A percentile compares a stretch with the other conserved stretches of the same genome.
phyloP scores from a whole-genome alignment of 1,140 invertebrate genomes.

The Drosophila quadrilineata region DNA sequence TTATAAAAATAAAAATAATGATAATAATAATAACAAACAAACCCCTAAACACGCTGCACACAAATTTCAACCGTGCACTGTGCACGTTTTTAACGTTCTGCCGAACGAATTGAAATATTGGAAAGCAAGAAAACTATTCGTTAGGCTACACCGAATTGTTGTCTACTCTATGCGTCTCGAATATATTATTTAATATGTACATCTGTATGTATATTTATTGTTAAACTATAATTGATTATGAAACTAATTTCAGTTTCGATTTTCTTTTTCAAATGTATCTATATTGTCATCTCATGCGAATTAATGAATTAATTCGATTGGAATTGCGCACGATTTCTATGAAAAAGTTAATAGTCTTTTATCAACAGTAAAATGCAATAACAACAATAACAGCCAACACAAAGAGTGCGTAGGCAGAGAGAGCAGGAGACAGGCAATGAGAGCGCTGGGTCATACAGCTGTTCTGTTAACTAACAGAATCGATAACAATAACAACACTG shows the following conservation, averaged over 20 bases:
- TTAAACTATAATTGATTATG: no score
- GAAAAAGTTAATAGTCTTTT: constrained; percentile 9
- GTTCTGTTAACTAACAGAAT: not conserved
- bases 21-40: not conserved
- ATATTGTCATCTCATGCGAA: not conserved
- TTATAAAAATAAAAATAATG: not conserved
- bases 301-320: not conserved
- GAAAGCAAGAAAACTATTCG: constrained; percentile 24
- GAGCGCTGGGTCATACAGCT: constrained; percentile 22
- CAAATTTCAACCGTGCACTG: constrained; percentile 18
- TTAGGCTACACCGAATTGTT: not conserved
- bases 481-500: no score
- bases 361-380: not conserved
- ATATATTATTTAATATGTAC: no score
- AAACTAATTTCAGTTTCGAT: no score
- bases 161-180: no score
- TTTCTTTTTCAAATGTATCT: not conserved
- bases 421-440: not conserved
- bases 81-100: constrained; percentile 25
- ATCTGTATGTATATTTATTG: no score
- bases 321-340: not conserved
- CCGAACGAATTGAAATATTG: constrained; percentile 6
- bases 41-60: constrained; percentile 6
- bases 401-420: not conserved
- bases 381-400: not conserved